A percentile compares a stretch with the other conserved stretches of the same genome.
These are phyloP conservation scores for Bagarius yarrelli DNA, from an alignment of 2,113 vertebrate species.

Conservation along the genomic window DNA sequence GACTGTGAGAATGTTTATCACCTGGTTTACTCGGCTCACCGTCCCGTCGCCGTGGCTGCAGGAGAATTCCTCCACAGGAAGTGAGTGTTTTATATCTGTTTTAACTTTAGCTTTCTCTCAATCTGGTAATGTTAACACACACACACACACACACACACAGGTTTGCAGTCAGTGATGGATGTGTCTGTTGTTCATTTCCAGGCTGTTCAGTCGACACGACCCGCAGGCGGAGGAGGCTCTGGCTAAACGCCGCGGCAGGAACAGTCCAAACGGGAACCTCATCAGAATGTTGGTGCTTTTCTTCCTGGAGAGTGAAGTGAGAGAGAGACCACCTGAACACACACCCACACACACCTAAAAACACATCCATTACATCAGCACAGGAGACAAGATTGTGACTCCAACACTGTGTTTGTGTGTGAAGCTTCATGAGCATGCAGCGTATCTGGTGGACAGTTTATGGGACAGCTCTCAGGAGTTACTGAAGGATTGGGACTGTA, in stretches of 20 bases:
- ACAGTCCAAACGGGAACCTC: conserved; percentile 97
- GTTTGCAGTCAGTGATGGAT: not conserved
- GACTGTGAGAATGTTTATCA: conserved; percentile 99
- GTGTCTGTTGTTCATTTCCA: conserved; percentile 21
- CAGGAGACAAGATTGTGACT: not conserved
- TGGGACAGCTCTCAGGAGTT: conserved; percentile 99
- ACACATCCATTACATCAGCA: not conserved
- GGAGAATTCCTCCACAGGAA: conserved; percentile 98
- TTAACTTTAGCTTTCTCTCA: not conserved
- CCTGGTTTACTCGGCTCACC: conserved; percentile 95
- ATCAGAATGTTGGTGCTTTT: conserved; percentile 99
- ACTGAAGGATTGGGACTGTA: conserved; percentile 99
- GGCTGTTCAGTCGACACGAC: conserved; percentile 90
- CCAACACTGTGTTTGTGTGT: not conserved
- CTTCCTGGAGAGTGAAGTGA: conserved; percentile 99
- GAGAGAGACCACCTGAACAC: conserved; percentile 5
- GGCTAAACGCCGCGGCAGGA: conserved; percentile 93
- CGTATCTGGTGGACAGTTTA: conserved; percentile 95
- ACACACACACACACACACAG: too few species aligned
- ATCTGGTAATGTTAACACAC: not conserved
- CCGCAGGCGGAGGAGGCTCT: conserved; percentile 96
- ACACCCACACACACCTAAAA: not conserved
- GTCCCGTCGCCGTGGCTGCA: conserved; percentile 94
- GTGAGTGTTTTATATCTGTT: conserved; percentile 68
- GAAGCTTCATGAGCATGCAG: conserved; percentile 96